phyloP scores from a whole-genome alignment of 2,888 invertebrate genomes.

The Nudaria mundana region DNA sequence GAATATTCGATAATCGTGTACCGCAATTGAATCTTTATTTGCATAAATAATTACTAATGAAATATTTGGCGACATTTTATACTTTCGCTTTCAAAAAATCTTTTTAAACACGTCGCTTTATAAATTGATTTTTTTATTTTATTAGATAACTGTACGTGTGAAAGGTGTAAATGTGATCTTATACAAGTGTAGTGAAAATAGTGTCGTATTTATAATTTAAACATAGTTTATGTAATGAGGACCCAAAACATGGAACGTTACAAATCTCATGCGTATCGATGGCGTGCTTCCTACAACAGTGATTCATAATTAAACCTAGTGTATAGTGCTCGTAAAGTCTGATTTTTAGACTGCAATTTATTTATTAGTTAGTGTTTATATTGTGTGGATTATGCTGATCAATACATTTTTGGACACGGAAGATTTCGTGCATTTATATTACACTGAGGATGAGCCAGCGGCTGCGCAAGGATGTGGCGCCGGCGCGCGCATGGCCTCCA shows the following conservation, averaged over 20 bases:
- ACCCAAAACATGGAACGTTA: constrained; percentile 63
- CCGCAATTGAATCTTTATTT: too few relatives aligned
- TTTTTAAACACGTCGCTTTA: too few relatives aligned
- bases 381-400: constrained; percentile 74
- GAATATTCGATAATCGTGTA: too few relatives aligned
- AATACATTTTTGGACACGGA: constrained; percentile 79
- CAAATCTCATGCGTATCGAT: constrained; percentile 54
- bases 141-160: constrained; percentile 54
- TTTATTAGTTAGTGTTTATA: constrained; percentile 64
- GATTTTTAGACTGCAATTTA: constrained; percentile 67
- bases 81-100: too few relatives aligned
- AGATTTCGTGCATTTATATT: constrained; percentile 78
- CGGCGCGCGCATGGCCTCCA: constrained; percentile 72
- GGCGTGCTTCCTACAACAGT: constrained; percentile 65
- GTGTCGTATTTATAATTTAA: constrained; percentile 54
- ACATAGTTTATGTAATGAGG: constrained; percentile 43
- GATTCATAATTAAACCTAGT: constrained; percentile 53
- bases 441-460: constrained; percentile 72
- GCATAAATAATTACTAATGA: too few relatives aligned
- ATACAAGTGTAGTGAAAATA: constrained; percentile 62
- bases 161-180: constrained; percentile 70
- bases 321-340: constrained; percentile 60
- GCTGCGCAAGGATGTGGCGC: constrained; percentile 70
- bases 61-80: too few relatives aligned
- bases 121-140: constrained; percentile 35